Base-by-base conservation (phyloP, 2,797 vertebrate genomes). In the Merluccius polli region DNA sequence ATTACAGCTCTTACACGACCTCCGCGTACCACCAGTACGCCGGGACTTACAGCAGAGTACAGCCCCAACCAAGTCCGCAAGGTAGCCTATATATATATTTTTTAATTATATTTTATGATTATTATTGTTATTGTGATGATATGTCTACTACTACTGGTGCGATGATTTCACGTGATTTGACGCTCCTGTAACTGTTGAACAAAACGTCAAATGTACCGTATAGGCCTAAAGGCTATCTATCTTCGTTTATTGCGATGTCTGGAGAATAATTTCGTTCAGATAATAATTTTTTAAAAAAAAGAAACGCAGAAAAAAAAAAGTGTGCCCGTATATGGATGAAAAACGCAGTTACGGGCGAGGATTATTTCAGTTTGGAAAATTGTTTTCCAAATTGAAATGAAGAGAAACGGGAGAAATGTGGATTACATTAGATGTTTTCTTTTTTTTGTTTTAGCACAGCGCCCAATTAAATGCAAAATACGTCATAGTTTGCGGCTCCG, bases 11-110 rank as follows among this genome's bases (percentile, higher is more conserved):
- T 31, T 98, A 97, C 91, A 93, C 96, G 83, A 95, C 95, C 75
- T 95, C 97, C 76, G 96, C 97, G 79, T 98, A 98, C 87, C 94
- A 95, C 81, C 98, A 98, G 91, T 99, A 98, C 87, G 86, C 96
- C 15, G 97, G 97, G 82, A 93, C 96, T 76, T 99, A 98, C 91
- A 96, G 94, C 93, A 94, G 98, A 87, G 95, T 95, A 38, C 96
- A 94, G 86, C 93, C 95, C 80, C 93, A 96, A 72, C 87, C 92
- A 74, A 97, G 92, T 90, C 97, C 97, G 83, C 95, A 96, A 96
- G 98, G 98, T 98, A 93, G n/a, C n/a, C n/a, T n/a, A n/a, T n/a
- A n/a, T n/a, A n/a, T n/a, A n/a, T n/a, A n/a, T n/a, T n/a, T n/a
- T n/a, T n/a, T n/a, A n/a, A n/a, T n/a, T n/a, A n/a, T n/a, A 11